Evolutionary conservation across 2,113 vertebrate genomes (phyloP), one percentile per base, ranked within the genome.

Genomic region (Motacilla alba): DNA sequence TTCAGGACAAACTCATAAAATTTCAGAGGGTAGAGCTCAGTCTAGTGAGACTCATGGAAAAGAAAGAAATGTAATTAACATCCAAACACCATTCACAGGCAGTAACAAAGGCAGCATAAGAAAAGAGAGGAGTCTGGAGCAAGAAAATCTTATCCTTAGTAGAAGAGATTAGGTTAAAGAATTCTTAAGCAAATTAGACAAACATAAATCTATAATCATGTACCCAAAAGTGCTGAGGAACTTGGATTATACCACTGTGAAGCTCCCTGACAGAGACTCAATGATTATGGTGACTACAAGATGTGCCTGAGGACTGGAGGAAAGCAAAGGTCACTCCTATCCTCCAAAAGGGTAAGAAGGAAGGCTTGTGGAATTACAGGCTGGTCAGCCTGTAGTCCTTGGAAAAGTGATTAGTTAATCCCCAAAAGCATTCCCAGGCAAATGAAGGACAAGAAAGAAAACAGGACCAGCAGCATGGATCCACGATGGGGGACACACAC

Each of bases 401-500:
- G 23, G 10, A 17, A 87, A 70, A 41, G 4, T n/a, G 19, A n/a
- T 64, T 46, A 56, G 16, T 19, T 81, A 69, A 70, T 16, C 7
- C 5, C 37, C 10, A 33, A 64, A 86, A 27, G 1, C 3, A 33
- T 69, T 86, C 78, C 22, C 35, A 46, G 35, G 8, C 9, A 41
- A 49, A 41, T 20, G 13, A 74, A 55, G 10, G 6, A 44, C 13
- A 39, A 28, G 10, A 59, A 58, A 52, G 18, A 35, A 27, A 72
- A 43, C 3, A 63, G 21, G 5, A 58, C 13, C 28, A n/a, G 10
- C 35, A 70, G 8, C 41, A 33, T 20, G 15, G 12, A 31, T 41
- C 37, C 15, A 63, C 31, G 4, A 43, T 85, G 4, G 8, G 11
- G 6, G 1, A 18, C 1, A 0, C 12, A 23, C 15, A 9, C 27